Percentiles rank a stretch among this genome's conserved stretches.
Evolutionary conservation across 2,113 vertebrate genomes (phyloP).

Genomic region (Apteryx mantelli): DNA sequence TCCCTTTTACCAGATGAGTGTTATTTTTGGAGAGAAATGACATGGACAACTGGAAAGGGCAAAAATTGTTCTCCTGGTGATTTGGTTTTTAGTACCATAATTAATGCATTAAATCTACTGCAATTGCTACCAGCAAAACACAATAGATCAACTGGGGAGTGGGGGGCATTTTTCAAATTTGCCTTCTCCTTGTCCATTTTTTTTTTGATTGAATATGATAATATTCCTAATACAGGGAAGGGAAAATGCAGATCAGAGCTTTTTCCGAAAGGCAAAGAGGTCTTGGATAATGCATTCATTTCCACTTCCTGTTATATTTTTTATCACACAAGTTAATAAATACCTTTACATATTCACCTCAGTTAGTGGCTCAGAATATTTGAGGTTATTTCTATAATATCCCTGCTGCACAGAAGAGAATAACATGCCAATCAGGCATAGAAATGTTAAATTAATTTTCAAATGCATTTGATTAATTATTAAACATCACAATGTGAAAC

Average conservation of each 20-base stretch:
- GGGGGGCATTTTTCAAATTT: background rate
- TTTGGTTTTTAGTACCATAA: constrained; percentile 35
- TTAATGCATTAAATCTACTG: constrained; percentile 40
- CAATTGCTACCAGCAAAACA: background rate
- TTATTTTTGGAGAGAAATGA: background rate
- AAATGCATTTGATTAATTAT: constrained; percentile 57
- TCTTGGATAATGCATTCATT: background rate
- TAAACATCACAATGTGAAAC: background rate
- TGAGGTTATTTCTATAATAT: background rate
- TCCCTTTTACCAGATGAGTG: background rate
- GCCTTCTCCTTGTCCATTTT: constrained; percentile 2
- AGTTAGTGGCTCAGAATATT: constrained; percentile 25
- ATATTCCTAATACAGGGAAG: background rate
- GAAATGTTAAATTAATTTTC: constrained; percentile 54
- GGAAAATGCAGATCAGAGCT: constrained; percentile 14
- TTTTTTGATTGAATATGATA: constrained; percentile 7
- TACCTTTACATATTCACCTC: constrained; percentile 19
- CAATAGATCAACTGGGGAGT: background rate
- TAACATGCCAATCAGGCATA: background rate
- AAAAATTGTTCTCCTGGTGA: background rate
- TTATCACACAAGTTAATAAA: background rate
- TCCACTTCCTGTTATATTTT: background rate
- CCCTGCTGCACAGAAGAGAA: background rate
- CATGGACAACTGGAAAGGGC: constrained; percentile 8
- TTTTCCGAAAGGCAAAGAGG: background rate